Evolutionary conservation across 1,140 invertebrate species (phyloP).

Genomic region (Lasioglossum albipes): DNA sequence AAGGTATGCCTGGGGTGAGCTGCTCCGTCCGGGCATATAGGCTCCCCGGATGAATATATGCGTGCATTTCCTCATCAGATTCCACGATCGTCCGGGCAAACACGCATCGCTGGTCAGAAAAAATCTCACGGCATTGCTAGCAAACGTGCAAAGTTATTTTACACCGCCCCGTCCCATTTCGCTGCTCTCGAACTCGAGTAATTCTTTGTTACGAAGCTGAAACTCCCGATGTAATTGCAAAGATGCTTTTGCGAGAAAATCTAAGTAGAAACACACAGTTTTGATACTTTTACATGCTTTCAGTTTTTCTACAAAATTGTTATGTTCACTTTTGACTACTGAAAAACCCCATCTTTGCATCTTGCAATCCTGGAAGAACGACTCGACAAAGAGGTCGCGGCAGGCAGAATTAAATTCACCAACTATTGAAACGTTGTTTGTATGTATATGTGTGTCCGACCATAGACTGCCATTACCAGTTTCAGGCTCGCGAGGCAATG

Average conservation of each 20-base stretch:
- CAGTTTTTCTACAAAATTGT: no score
- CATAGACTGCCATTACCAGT: neutral
- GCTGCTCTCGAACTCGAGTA: no score
- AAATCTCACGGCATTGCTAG: neutral
- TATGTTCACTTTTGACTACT: no score
- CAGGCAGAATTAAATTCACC: neutral
- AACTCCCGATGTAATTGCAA: no score
- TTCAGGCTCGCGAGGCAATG: neutral
- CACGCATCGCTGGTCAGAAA: neutral
- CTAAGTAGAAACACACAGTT: no score
- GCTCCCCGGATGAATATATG: slow-evolving; percentile 25
- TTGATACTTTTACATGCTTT: no score
- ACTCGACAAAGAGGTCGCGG: neutral
- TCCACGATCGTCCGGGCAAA: slow-evolving; percentile 19
- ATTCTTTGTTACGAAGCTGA: no score
- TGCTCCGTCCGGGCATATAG: slow-evolving; percentile 20
- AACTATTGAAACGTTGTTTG: neutral
- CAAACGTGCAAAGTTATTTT: neutral
- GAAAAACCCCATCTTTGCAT: no score
- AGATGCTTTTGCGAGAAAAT: no score
- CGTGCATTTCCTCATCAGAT: slow-evolving; percentile 44
- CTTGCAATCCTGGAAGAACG: no score
- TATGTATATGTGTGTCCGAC: neutral
- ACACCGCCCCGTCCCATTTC: no score
- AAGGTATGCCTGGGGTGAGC: slow-evolving; percentile 43